These are phyloP conservation scores for Cydia strobilella DNA, from an alignment of 1,140 invertebrate genomes.

Conservation along the genomic window DNA sequence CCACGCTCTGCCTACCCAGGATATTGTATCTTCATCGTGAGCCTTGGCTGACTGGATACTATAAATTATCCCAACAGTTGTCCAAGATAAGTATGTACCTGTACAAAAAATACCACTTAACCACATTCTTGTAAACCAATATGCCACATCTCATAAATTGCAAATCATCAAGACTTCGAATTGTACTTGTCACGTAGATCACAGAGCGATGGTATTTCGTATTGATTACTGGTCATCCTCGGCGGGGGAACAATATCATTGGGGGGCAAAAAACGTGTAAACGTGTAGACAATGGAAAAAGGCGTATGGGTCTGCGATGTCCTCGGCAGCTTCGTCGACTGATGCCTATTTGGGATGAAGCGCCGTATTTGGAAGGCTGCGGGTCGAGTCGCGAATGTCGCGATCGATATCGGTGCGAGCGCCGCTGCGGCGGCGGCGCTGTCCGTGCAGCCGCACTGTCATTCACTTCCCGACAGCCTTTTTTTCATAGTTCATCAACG, in stretches of 20 bases:
- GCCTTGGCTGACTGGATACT: slow-evolving; percentile 9
- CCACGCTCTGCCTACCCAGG: slow-evolving; percentile 41
- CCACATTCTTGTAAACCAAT: slow-evolving; percentile 12
- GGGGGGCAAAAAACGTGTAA: slow-evolving; percentile 65
- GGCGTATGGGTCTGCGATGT: slow-evolving; percentile 51
- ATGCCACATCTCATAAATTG: slow-evolving; percentile 30
- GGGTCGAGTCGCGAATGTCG: slow-evolving; percentile 68
- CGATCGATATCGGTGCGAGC: slow-evolving; percentile 63
- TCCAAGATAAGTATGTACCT: background rate
- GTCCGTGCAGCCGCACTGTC: slow-evolving; percentile 48
- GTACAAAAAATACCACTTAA: slow-evolving; percentile 3
- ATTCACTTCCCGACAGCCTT: slow-evolving; percentile 58
- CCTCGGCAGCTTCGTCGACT: slow-evolving; percentile 64
- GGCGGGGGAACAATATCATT: slow-evolving; percentile 63
- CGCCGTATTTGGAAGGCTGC: slow-evolving; percentile 77
- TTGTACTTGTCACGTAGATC: slow-evolving; percentile 23
- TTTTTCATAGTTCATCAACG: slow-evolving; percentile 49
- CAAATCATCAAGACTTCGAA: slow-evolving; percentile 24
- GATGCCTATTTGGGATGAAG: slow-evolving; percentile 72
- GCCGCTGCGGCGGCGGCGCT: slow-evolving; percentile 48
- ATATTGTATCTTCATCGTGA: slow-evolving; percentile 24
- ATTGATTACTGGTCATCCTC: slow-evolving; percentile 57
- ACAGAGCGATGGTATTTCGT: slow-evolving; percentile 15
- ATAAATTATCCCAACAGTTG: slow-evolving; percentile 13
- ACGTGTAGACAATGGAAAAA: slow-evolving; percentile 73